phyloP scores from a whole-genome alignment of 1,140 invertebrate species.

The Aphelenchoides fujianensis region DNA sequence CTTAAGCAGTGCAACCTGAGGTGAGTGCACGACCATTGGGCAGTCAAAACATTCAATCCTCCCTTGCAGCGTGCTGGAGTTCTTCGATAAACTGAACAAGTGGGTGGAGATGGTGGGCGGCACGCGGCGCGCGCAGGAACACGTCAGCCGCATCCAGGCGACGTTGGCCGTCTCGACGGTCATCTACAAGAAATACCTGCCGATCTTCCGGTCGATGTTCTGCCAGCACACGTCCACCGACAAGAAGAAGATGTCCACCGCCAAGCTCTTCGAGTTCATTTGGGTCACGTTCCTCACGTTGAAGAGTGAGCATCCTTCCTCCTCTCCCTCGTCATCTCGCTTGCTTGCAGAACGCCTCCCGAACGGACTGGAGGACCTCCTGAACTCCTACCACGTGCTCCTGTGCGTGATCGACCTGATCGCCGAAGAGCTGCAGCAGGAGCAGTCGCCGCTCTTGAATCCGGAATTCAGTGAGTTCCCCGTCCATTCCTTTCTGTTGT shows the following conservation, averaged over 20 bases:
- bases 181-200: conserved; percentile 86
- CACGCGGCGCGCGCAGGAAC: conserved; percentile 76
- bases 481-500: neutral
- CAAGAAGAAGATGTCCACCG: conserved; percentile 2
- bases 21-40: conserved; percentile 16
- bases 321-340: neutral
- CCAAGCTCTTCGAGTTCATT: conserved; percentile 50
- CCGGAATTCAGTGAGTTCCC: conserved; percentile 38
- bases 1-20: conserved; percentile 44
- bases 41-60: too few species aligned
- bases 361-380: conserved; percentile 35
- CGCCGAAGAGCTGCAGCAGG: conserved; percentile 24
- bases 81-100: conserved; percentile 89
- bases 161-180: conserved; percentile 92
- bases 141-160: conserved; percentile 79
- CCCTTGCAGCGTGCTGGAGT: conserved; percentile 77
- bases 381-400: conserved; percentile 49
- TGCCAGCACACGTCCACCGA: neutral
- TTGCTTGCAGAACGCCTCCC: conserved; percentile 42
- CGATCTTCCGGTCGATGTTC: conserved; percentile 71
- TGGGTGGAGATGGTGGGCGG: conserved; percentile 92
- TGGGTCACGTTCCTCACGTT: conserved; percentile 51
- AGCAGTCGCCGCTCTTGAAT: conserved; percentile 33
- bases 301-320: conserved; percentile 44
- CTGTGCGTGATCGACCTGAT: conserved; percentile 49